Percentiles rank a stretch among this genome's conserved stretches.
Conservation (phyloP, 2,888 invertebrate species). For the Seira musarum region DNA sequence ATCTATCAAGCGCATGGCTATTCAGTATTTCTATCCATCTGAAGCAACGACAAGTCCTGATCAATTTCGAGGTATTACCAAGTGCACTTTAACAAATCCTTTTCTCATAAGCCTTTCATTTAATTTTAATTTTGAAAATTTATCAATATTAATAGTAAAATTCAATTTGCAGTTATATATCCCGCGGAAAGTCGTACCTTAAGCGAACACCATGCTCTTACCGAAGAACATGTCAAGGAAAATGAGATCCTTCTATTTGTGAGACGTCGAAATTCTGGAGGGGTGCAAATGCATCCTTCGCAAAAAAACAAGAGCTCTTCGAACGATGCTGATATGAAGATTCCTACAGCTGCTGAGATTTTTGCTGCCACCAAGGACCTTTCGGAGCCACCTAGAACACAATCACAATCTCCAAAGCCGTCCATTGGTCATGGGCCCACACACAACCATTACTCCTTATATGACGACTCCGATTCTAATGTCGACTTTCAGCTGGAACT, state of each 20-base stretch:
- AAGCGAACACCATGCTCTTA: slow-evolving; percentile 72
- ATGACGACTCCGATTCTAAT: slow-evolving; percentile 25
- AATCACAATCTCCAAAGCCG: background rate
- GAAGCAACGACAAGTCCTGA: slow-evolving; percentile 71
- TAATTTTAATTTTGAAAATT: slow-evolving; percentile 4
- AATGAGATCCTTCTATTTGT: slow-evolving; percentile 71
- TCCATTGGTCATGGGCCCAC: background rate
- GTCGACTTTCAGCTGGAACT: slow-evolving; percentile 79
- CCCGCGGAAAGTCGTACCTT: slow-evolving; percentile 72
- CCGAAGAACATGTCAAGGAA: slow-evolving; percentile 71
- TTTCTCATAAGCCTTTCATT: too few relatives aligned
- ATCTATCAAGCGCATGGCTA: slow-evolving; percentile 72
- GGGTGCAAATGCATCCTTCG: too few relatives aligned
- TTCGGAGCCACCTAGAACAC: slow-evolving; percentile 36
- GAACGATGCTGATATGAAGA: slow-evolving; percentile 71
- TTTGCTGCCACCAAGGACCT: slow-evolving; percentile 74
- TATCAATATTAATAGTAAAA: background rate
- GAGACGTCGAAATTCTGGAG: slow-evolving; percentile 24
- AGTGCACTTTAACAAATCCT: background rate
- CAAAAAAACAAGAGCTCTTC: too few relatives aligned
- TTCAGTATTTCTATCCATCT: slow-evolving; percentile 72
- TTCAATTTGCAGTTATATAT: slow-evolving; percentile 67
- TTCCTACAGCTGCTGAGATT: slow-evolving; percentile 75
- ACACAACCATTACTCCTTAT: background rate
- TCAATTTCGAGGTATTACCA: slow-evolving; percentile 70